phyloP scores from a whole-genome alignment of 1,140 invertebrate species.

The Bombus sibiricus region DNA sequence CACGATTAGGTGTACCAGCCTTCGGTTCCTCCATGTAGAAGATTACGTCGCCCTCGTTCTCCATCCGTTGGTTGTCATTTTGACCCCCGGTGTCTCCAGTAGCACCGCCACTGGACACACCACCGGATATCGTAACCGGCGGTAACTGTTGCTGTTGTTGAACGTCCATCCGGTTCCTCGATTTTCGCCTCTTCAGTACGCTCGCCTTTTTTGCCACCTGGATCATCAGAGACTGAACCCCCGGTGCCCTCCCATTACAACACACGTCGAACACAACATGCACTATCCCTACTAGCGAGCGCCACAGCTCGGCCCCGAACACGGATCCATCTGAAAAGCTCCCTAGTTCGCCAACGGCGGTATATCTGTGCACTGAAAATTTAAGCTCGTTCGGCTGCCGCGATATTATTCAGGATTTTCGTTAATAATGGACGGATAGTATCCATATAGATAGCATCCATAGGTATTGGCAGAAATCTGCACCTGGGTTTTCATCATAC shows the following conservation, averaged over 20 bases:
- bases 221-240: conserved; percentile 87
- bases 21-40: conserved; percentile 88
- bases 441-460: not conserved
- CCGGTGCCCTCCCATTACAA: conserved; percentile 80
- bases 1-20: conserved; percentile 86
- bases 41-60: conserved; percentile 87
- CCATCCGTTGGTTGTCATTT: conserved; percentile 78
- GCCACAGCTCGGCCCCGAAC: conserved; percentile 29
- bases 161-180: conserved; percentile 87
- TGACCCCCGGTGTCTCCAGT: conserved; percentile 43
- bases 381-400: conserved; percentile 1
- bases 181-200: conserved; percentile 88
- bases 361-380: not conserved
- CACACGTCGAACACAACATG: conserved; percentile 80
- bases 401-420: not conserved
- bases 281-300: conserved; percentile 75
- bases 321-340: conserved; percentile 47
- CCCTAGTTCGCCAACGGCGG: not conserved
- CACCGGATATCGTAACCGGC: conserved; percentile 66
- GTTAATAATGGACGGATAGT: not conserved
- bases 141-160: conserved; percentile 69
- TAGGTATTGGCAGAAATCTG: not conserved
- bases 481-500: too few species aligned
- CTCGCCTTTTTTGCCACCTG: conserved; percentile 90
- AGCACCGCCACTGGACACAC: conserved; percentile 56